Conservation (phyloP, 2,888 invertebrate species). For the Caenorhabditis uteleia region DNA sequence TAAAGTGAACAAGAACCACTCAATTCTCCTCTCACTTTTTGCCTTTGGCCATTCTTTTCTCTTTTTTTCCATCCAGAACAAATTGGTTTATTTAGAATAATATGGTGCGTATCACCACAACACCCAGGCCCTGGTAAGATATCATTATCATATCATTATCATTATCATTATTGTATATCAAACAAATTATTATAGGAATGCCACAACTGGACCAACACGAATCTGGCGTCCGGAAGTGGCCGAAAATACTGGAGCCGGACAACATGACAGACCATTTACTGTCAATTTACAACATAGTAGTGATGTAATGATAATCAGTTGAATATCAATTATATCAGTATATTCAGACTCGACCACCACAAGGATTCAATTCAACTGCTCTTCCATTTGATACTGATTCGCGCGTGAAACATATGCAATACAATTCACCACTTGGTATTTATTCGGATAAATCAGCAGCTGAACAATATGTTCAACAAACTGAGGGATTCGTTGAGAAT, state of each 20-base stretch:
- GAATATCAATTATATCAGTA: too few relatives aligned
- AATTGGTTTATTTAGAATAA: neutral
- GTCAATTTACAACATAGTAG: slow-evolving; percentile 46
- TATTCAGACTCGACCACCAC: slow-evolving; percentile 44
- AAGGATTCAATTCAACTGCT: slow-evolving; percentile 55
- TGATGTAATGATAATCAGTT: slow-evolving; percentile 19
- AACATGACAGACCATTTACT: slow-evolving; percentile 35
- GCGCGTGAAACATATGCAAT: slow-evolving; percentile 53
- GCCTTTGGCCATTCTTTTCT: neutral
- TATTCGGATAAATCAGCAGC: slow-evolving; percentile 58
- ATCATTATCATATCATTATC: neutral
- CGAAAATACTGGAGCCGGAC: slow-evolving; percentile 39
- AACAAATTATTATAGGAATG: neutral
- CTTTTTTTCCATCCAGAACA: neutral
- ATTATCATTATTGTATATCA: too few relatives aligned
- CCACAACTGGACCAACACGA: slow-evolving; percentile 33
- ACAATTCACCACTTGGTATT: slow-evolving; percentile 50
- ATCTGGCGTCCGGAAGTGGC: slow-evolving; percentile 58
- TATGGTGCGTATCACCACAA: slow-evolving; percentile 52
- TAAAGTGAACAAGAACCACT: too few relatives aligned
- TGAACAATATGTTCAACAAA: slow-evolving; percentile 64
- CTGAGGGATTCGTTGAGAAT: slow-evolving; percentile 58
- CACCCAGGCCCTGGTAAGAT: slow-evolving; percentile 52
- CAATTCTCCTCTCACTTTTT: too few relatives aligned
- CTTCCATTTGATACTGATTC: slow-evolving; percentile 55